Evolutionary conservation across 2,113 vertebrate genomes (phyloP).

Genomic region (Pseudopipra pipra): DNA sequence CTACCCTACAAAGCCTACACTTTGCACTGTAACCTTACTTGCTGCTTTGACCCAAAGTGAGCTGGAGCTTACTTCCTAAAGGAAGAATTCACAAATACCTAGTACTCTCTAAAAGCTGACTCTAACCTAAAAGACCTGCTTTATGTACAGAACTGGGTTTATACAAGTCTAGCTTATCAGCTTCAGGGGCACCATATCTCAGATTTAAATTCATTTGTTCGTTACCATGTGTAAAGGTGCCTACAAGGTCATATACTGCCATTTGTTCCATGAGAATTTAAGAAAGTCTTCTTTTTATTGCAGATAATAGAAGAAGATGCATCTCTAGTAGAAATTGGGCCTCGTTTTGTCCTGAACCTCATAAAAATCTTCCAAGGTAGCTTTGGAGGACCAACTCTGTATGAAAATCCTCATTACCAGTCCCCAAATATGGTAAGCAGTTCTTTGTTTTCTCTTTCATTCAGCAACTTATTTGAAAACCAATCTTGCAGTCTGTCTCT

Average conservation of each 20-base stretch:
- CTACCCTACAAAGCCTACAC: background rate
- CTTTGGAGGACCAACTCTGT: constrained; percentile 93
- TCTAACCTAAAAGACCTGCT: background rate
- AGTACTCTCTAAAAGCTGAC: background rate
- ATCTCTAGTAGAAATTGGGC: constrained; percentile 93
- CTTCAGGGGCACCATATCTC: accelerated
- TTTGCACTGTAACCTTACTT: background rate
- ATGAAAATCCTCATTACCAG: constrained; percentile 89
- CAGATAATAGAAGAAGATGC: constrained; percentile 97
- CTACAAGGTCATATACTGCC: background rate
- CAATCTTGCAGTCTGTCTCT: background rate
- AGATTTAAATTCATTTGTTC: background rate
- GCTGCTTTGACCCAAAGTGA: background rate
- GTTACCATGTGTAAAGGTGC: background rate
- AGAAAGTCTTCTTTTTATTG: background rate
- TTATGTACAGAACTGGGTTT: background rate
- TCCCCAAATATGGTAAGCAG: constrained; percentile 91
- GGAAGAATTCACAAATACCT: background rate
- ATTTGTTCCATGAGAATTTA: background rate
- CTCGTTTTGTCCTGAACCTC: constrained; percentile 94
- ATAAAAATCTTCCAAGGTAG: constrained; percentile 97
- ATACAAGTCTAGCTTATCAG: background rate
- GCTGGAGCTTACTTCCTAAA: background rate
- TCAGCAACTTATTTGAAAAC: background rate
- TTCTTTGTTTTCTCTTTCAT: background rate